Conservation (phyloP, 1,140 invertebrate species). For the Papilio helenus region DNA sequence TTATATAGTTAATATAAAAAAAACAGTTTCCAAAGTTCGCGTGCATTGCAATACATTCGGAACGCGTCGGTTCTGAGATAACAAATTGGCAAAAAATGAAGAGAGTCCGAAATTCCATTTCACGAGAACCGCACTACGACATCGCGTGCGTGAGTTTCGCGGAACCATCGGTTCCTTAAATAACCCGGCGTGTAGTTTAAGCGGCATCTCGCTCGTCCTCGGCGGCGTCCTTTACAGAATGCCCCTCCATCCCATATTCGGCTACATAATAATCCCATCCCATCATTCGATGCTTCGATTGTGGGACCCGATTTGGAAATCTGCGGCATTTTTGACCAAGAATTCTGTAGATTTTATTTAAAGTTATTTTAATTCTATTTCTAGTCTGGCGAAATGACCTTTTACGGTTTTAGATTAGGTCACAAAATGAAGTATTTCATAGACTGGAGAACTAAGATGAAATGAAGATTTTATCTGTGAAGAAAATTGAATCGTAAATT, state of each 20-base stretch:
- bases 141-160: conserved; percentile 74
- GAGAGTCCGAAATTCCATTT: conserved; percentile 60
- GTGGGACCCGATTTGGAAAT: conserved; percentile 75
- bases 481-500: neutral
- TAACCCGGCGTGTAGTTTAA: conserved; percentile 61
- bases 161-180: conserved; percentile 73
- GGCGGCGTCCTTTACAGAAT: conserved; percentile 79
- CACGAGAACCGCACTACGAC: conserved; percentile 54
- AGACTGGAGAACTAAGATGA: neutral
- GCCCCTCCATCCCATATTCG: conserved; percentile 67
- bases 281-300: conserved; percentile 65
- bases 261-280: conserved; percentile 70
- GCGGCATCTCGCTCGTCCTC: conserved; percentile 73
- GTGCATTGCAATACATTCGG: conserved; percentile 15
- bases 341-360: conserved; percentile 47
- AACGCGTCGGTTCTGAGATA: conserved; percentile 47
- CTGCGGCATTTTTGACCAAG: conserved; percentile 58
- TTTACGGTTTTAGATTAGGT: neutral
- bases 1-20: neutral
- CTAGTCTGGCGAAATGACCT: neutral
- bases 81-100: conserved; percentile 55
- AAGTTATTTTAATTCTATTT: neutral
- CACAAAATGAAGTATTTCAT: neutral
- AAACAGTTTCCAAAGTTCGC: neutral
- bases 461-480: neutral